Percentiles rank a stretch among this genome's conserved stretches.
Evolutionary conservation across 2,113 vertebrate genomes (phyloP).

Genomic region (Thryonomys swinderianus): DNA sequence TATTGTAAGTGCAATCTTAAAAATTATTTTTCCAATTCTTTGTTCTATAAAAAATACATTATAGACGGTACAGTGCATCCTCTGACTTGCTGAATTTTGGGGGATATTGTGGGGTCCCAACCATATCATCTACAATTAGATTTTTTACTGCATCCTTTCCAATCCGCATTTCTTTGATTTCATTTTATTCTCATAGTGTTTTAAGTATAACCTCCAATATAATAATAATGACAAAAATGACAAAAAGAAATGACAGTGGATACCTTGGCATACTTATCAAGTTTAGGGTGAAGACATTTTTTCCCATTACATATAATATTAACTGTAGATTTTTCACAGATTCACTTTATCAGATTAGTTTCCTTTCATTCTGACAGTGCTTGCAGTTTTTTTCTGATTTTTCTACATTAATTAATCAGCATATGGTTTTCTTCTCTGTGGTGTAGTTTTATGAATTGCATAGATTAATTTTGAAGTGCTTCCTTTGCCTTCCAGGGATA

Average conservation of each 20-base stretch:
- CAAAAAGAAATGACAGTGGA: background rate
- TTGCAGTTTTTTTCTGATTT: background rate
- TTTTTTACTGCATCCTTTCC: background rate
- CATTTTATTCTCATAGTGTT: background rate
- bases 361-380: background rate
- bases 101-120: background rate
- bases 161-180: background rate
- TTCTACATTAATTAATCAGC: background rate
- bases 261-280: background rate
- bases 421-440: background rate
- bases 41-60: background rate
- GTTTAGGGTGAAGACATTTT: background rate
- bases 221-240: background rate
- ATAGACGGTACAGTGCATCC: background rate
- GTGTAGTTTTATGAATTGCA: background rate
- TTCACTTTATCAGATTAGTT: background rate
- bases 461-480: background rate
- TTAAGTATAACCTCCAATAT: background rate
- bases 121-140: background rate
- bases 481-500: background rate
- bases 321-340: background rate
- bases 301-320: background rate
- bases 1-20: background rate
- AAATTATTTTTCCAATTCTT: constrained; percentile 28
- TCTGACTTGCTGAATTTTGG: background rate